These are phyloP conservation scores for Phortica magna DNA, from an alignment of 2,888 invertebrate species.

Conservation along the genomic window DNA sequence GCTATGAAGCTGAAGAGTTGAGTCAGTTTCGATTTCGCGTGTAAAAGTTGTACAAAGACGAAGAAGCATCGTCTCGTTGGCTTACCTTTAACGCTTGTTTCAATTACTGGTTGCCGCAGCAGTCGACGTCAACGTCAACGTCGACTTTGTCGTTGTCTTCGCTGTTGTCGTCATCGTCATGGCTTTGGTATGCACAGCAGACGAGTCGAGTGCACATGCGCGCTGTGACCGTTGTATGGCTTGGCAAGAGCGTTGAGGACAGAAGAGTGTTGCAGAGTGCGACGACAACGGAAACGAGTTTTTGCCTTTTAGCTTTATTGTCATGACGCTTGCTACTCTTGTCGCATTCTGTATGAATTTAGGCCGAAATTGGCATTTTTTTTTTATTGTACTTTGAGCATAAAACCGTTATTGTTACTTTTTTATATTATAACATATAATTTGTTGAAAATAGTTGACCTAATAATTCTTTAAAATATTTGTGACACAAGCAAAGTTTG, in stretches of 20 bases:
- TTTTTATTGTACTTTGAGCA: neutral
- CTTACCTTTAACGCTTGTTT: conserved; percentile 56
- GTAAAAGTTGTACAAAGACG: conserved; percentile 65
- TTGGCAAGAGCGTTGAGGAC: conserved; percentile 37
- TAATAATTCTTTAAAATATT: neutral
- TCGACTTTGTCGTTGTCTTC: neutral
- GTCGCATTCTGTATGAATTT: conserved; percentile 14
- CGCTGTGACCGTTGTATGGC: neutral
- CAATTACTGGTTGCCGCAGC: conserved; percentile 36
- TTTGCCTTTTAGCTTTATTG: conserved; percentile 48
- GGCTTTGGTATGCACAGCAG: conserved; percentile 65
- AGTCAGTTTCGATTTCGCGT: conserved; percentile 23
- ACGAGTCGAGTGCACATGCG: conserved; percentile 27
- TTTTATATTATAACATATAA: neutral
- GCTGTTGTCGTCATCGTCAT: conserved; percentile 65
- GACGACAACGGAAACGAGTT: conserved; percentile 59
- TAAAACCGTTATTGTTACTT: neutral
- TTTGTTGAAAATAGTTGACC: conserved; percentile 8
- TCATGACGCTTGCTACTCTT: neutral
- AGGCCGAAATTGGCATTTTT: conserved; percentile 28
- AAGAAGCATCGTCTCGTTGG: conserved; percentile 33
- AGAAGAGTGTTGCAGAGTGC: conserved; percentile 14
- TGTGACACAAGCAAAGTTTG: too few relatives aligned
- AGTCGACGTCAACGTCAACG: conserved; percentile 41
- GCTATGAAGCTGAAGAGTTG: conserved; percentile 4